phyloP scores from a whole-genome alignment of 2,113 vertebrate species.

The Sialia sialis region DNA sequence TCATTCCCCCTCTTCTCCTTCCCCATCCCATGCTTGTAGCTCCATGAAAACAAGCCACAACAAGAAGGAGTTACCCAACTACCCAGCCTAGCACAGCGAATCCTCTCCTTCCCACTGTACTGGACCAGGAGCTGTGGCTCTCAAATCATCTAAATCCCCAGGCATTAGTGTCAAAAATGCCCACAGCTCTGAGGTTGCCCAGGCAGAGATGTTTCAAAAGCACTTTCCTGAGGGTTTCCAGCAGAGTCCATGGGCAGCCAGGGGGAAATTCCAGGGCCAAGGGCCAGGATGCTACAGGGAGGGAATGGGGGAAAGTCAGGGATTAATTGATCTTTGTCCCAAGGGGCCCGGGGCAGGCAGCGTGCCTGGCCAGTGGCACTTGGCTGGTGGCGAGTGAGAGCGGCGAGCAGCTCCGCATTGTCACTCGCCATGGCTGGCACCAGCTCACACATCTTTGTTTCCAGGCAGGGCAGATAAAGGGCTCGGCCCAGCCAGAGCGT shows the following conservation, averaged over 20 bases:
- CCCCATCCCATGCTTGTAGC: not conserved
- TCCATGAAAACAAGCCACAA: not conserved
- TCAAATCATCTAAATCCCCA: not conserved
- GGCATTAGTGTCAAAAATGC: not conserved
- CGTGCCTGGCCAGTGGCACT: rapidly evolving
- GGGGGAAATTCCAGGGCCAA: constrained; percentile 10
- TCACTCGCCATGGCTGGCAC: rapidly evolving
- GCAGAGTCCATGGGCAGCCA: not conserved
- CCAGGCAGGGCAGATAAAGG: not conserved
- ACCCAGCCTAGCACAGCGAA: rapidly evolving
- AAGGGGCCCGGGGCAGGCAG: not conserved
- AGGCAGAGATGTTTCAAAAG: not conserved
- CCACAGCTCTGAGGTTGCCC: not conserved
- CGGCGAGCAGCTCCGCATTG: rapidly evolving
- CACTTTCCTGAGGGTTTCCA: not conserved
- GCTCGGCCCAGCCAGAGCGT: rapidly evolving
- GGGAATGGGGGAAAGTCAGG: not conserved
- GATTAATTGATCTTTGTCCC: not conserved
- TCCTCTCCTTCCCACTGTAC: rapidly evolving
- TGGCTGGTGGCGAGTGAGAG: rapidly evolving
- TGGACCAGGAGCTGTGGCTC: rapidly evolving
- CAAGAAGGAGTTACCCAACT: not conserved
- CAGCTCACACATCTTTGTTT: not conserved
- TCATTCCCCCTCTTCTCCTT: not conserved
- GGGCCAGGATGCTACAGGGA: not conserved